Percentiles rank a stretch among this genome's conserved stretches.
Conservation (phyloP, 2,888 invertebrate species). For the Drosophila greeni region DNA sequence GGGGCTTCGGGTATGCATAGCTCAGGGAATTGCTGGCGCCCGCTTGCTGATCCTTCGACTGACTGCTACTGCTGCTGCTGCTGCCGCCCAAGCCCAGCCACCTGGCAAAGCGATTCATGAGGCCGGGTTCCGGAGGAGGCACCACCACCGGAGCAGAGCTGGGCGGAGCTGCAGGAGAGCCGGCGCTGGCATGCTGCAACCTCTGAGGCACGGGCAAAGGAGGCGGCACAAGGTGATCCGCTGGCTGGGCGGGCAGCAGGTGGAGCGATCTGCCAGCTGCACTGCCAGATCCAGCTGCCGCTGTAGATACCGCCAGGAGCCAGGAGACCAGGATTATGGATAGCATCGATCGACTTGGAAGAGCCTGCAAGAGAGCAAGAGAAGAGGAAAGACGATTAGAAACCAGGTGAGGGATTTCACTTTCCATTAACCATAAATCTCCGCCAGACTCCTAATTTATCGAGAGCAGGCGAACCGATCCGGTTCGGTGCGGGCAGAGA, state of each 20-base stretch:
- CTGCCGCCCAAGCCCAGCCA: slow-evolving; percentile 77
- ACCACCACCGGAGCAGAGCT: not conserved
- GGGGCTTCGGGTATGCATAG: slow-evolving; percentile 68
- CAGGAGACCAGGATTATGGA: slow-evolving; percentile 30
- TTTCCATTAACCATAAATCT: slow-evolving; percentile 55
- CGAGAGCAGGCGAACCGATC: slow-evolving; percentile 43
- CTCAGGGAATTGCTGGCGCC: slow-evolving; percentile 47
- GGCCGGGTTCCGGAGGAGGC: slow-evolving; percentile 50
- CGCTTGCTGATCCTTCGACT: slow-evolving; percentile 66
- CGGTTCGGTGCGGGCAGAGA: slow-evolving; percentile 40
- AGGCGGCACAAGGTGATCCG: slow-evolving; percentile 76
- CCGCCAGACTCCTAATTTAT: slow-evolving; percentile 34
- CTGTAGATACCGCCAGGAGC: slow-evolving; percentile 6
- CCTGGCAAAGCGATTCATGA: slow-evolving; percentile 78
- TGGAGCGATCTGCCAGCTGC: slow-evolving; percentile 18
- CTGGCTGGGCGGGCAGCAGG: slow-evolving; percentile 56
- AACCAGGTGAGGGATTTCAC: slow-evolving; percentile 51
- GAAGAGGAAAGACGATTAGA: slow-evolving; percentile 11
- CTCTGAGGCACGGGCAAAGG: slow-evolving; percentile 51
- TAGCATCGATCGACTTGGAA: not conserved
- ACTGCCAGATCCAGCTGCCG: slow-evolving; percentile 10
- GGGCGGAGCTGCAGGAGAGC: slow-evolving; percentile 18
- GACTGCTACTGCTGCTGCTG: slow-evolving; percentile 34
- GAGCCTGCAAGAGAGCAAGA: slow-evolving; percentile 8
- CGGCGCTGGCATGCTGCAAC: slow-evolving; percentile 26